phyloP scores from a whole-genome alignment of 2,888 invertebrate genomes.

The Megaustenia siamemsis region DNA sequence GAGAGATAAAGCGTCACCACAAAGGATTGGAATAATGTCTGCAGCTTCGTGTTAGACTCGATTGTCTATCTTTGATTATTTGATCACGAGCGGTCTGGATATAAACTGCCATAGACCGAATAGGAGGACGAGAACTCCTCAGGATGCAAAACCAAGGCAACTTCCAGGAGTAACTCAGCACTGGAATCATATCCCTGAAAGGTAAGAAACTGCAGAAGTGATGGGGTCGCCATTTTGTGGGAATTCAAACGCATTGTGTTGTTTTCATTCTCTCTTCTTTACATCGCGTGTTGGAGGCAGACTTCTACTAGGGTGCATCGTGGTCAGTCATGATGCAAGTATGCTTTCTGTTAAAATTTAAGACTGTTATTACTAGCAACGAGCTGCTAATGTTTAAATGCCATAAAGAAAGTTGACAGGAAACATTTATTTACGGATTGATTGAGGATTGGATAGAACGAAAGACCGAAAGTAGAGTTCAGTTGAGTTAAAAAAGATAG shows the following conservation, averaged over 20 bases:
- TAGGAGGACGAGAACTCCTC: constrained; percentile 22
- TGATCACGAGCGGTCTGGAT: constrained; percentile 47
- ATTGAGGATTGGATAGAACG: too few relatives aligned
- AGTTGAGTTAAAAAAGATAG: too few relatives aligned
- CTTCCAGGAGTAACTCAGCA: constrained; percentile 53
- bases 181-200: constrained; percentile 56
- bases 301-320: too few relatives aligned
- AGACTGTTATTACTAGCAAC: too few relatives aligned
- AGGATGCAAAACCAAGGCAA: constrained; percentile 56
- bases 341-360: too few relatives aligned
- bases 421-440: too few relatives aligned
- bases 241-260: constrained; percentile 51
- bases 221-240: constrained; percentile 53
- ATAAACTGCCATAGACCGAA: constrained; percentile 30
- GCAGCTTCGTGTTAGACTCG: constrained; percentile 38
- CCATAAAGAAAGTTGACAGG: too few relatives aligned
- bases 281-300: neutral
- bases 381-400: too few relatives aligned
- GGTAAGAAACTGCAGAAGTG: constrained; percentile 52
- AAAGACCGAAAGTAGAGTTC: too few relatives aligned
- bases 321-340: too few relatives aligned
- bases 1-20: constrained; percentile 40
- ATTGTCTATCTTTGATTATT: constrained; percentile 50
- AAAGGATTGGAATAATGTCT: constrained; percentile 42
- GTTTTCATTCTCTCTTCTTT: constrained; percentile 41